A percentile compares a stretch with the other conserved stretches of the same genome.
Evolutionary conservation across 2,888 invertebrate genomes (phyloP).

Genomic region (Trichogramma dendrolimi): DNA sequence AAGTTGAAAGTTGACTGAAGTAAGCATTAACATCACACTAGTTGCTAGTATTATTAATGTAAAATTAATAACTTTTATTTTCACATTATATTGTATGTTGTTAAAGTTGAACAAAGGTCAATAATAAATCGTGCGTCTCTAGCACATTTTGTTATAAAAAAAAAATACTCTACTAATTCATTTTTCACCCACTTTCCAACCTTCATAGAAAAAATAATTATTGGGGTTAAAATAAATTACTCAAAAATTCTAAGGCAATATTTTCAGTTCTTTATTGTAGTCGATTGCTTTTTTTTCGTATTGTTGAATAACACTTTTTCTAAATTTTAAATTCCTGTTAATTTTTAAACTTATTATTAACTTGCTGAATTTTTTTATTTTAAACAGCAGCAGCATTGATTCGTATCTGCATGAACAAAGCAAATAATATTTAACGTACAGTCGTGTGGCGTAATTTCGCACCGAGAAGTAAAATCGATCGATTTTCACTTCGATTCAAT

Average conservation of each 20-base stretch:
- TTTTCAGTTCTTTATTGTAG: slow-evolving; percentile 28
- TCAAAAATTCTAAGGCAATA: slow-evolving; percentile 17
- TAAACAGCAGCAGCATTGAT: slow-evolving; percentile 9
- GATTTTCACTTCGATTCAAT: slow-evolving; percentile 6
- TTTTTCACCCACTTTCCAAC: background rate
- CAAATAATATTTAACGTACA: slow-evolving; percentile 5
- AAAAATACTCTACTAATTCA: slow-evolving; percentile 30
- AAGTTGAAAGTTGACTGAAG: slow-evolving; percentile 4
- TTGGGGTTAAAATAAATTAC: background rate
- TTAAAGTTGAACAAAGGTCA: slow-evolving; percentile 53
- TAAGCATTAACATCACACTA: slow-evolving; percentile 34
- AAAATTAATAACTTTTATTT: slow-evolving; percentile 45
- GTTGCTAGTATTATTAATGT: slow-evolving; percentile 46
- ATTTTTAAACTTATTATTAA: background rate
- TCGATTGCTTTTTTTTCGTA: slow-evolving; percentile 24
- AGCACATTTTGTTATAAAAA: slow-evolving; percentile 46
- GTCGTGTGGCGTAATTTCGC: too few relatives aligned
- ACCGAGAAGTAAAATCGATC: slow-evolving; percentile 7
- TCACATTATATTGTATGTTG: slow-evolving; percentile 52
- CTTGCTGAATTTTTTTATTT: background rate
- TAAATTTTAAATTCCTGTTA: background rate
- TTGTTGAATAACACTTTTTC: slow-evolving; percentile 22
- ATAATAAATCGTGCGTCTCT: slow-evolving; percentile 44
- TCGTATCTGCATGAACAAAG: background rate
- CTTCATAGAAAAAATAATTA: background rate